Percentiles rank a stretch among this genome's conserved stretches.
phyloP scores from a whole-genome alignment of 2,113 vertebrate species.

The Manacus vitellinus region DNA sequence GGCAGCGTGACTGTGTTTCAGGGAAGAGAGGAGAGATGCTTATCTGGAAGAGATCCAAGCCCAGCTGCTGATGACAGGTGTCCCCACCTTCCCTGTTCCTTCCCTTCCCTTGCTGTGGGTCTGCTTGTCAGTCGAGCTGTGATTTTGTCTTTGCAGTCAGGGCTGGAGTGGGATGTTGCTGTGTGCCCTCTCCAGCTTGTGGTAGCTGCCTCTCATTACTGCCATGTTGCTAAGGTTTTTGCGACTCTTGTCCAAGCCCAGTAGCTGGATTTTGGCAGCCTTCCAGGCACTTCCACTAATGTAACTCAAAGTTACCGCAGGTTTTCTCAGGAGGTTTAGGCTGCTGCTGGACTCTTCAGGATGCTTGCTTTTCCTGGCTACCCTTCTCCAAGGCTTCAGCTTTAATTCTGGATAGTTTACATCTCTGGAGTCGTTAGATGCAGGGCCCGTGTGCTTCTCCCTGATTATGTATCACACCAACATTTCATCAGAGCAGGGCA shows the following conservation, averaged over 20 bases:
- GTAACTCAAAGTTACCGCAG: background rate
- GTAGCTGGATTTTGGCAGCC: constrained; percentile 48
- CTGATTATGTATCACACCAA: constrained; percentile 47
- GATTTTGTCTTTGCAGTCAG: background rate
- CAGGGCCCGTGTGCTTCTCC: background rate
- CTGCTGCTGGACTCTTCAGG: background rate
- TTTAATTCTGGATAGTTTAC: constrained; percentile 42
- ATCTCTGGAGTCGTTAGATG: background rate
- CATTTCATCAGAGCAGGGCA: constrained; percentile 17
- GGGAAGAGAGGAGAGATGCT: background rate
- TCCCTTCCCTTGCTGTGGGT: background rate
- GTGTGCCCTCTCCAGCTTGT: background rate
- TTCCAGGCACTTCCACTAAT: constrained; percentile 56
- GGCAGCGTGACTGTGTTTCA: background rate
- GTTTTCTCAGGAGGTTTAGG: constrained; percentile 43
- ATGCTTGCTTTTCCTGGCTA: background rate
- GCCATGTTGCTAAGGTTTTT: constrained; percentile 1
- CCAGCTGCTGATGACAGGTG: background rate
- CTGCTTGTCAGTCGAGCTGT: background rate
- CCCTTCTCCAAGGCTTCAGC: background rate
- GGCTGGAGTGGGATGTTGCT: background rate
- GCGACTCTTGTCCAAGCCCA: background rate
- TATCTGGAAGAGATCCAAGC: background rate
- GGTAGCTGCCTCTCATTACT: background rate
- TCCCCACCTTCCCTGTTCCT: background rate